A percentile compares a stretch with the other conserved stretches of the same genome.
Conservation (phyloP, 1,140 invertebrate species). For the Trichoplusia ni region DNA sequence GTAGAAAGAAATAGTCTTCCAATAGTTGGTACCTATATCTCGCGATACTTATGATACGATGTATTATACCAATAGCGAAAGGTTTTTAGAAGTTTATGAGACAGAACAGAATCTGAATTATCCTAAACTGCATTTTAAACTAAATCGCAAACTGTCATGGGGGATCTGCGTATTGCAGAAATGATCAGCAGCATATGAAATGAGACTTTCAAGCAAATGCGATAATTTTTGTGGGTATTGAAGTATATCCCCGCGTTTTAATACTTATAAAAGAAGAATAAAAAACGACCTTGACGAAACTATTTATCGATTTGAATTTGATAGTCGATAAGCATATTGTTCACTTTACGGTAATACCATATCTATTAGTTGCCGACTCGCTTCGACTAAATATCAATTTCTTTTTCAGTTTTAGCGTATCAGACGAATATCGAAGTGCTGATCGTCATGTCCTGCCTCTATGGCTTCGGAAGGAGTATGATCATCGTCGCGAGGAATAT, state of each 20-base stretch:
- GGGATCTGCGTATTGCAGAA: too few relatives aligned
- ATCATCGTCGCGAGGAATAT: slow-evolving; percentile 87
- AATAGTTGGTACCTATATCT: too few relatives aligned
- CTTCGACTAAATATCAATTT: slow-evolving; percentile 11
- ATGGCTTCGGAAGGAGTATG: slow-evolving; percentile 84
- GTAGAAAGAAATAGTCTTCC: slow-evolving; percentile 36
- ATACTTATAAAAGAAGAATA: slow-evolving; percentile 13
- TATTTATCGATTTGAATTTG: slow-evolving; percentile 29
- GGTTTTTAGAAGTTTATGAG: too few relatives aligned
- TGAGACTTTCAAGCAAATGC: too few relatives aligned
- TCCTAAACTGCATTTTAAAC: too few relatives aligned
- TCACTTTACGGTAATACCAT: not conserved
- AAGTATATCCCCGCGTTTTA: too few relatives aligned
- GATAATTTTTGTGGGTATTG: too few relatives aligned
- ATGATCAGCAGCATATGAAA: too few relatives aligned
- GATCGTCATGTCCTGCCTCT: slow-evolving; percentile 79
- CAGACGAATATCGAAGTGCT: slow-evolving; percentile 74
- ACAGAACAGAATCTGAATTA: too few relatives aligned
- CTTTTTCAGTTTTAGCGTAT: slow-evolving; percentile 79
- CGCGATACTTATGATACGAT: too few relatives aligned
- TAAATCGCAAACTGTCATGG: too few relatives aligned
- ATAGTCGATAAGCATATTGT: slow-evolving; percentile 23
- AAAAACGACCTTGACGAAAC: slow-evolving; percentile 10
- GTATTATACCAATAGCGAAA: too few relatives aligned
- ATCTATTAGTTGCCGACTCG: not conserved